Conservation (phyloP, 2,888 invertebrate genomes). For the Megaustenia siamemsis region DNA sequence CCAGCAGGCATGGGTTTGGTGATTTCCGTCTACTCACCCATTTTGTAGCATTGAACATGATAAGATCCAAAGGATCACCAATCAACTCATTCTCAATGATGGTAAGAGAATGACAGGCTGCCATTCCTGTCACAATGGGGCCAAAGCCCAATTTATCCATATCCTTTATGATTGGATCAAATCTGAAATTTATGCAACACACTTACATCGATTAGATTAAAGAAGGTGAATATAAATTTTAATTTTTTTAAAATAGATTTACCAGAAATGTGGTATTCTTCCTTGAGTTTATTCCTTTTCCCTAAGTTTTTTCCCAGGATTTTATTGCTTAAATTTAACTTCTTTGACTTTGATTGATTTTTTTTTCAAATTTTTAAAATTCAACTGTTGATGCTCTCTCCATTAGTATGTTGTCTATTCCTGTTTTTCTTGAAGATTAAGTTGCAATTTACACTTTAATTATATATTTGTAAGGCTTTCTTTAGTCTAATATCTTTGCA, state of each 20-base stretch:
- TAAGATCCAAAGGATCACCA: conserved; percentile 82
- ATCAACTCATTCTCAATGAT: conserved; percentile 79
- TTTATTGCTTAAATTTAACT: not conserved
- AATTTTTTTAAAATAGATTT: too few relatives aligned
- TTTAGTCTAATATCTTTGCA: too few relatives aligned
- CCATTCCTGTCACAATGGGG: conserved; percentile 79
- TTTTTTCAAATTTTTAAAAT: too few relatives aligned
- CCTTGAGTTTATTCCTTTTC: too few relatives aligned
- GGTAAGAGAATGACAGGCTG: conserved; percentile 81
- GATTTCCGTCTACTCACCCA: conserved; percentile 27
- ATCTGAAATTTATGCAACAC: conserved; percentile 63
- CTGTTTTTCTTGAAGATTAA: too few relatives aligned
- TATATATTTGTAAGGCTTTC: too few relatives aligned
- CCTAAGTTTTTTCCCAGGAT: not conserved
- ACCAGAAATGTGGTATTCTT: too few relatives aligned
- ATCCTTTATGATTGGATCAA: conserved; percentile 65
- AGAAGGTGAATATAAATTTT: not conserved
- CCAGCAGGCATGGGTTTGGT: not conserved
- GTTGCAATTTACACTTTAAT: too few relatives aligned
- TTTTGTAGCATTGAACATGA: conserved; percentile 79
- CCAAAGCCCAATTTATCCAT: conserved; percentile 61
- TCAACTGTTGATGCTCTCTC: too few relatives aligned
- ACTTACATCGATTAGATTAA: not conserved
- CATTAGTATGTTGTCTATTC: too few relatives aligned
- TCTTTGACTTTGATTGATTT: too few relatives aligned